Evolutionary conservation across 2,888 invertebrate genomes (phyloP).

Genomic region (Balanococcus diminutus): DNA sequence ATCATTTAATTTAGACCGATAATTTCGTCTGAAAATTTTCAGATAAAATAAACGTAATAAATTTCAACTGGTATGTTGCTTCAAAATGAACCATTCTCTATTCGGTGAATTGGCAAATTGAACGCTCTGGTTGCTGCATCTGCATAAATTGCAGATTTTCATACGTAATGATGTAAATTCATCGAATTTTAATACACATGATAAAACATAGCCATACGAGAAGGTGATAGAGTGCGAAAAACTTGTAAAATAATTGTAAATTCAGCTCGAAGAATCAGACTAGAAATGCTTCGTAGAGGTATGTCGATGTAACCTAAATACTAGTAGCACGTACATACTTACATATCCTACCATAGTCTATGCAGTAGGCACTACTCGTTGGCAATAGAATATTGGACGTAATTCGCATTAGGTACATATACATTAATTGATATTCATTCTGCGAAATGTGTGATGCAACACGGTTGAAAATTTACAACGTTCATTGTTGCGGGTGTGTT

Average conservation of each 20-base stretch:
- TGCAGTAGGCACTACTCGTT: no score
- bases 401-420: neutral
- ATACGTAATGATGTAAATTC: neutral
- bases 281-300: neutral
- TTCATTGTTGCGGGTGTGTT: neutral
- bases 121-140: neutral
- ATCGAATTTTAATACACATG: neutral
- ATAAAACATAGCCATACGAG: neutral
- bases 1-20: no score
- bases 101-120: neutral
- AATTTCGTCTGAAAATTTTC: no score
- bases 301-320: neutral
- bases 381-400: neutral
- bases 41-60: no score
- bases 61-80: no score
- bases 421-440: neutral
- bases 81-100: no score
- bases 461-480: neutral
- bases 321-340: neutral
- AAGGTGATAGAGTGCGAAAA: neutral
- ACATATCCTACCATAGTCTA: no score
- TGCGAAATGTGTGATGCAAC: slow-evolving; percentile 3
- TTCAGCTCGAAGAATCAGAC: neutral
- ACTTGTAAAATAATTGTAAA: neutral
- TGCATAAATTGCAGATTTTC: neutral